Base-by-base conservation (phyloP, 2,888 invertebrate species). In the Folsomia candida region DNA sequence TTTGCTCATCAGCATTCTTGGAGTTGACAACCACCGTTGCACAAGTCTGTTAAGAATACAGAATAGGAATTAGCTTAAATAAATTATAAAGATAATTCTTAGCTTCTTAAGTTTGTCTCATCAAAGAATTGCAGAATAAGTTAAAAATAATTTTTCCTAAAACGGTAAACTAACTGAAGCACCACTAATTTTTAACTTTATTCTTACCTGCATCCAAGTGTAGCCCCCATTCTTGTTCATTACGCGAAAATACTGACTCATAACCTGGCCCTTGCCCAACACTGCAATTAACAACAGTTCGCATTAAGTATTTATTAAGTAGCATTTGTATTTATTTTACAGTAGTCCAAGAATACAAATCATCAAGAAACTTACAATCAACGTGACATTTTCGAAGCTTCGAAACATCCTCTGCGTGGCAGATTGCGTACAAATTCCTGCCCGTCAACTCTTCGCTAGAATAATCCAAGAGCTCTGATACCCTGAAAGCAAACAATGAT, bases 181-280 rank as follows among this genome's bases (percentile, higher is more conserved):
- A n/a, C n/a, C n/a, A n/a, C n/a, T n/a, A n/a, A n/a, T n/a, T n/a
- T n/a, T n/a, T n/a, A n/a, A n/a, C n/a, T n/a, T n/a, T n/a, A n/a
- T n/a, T n/a, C n/a, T n/a, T n/a, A n/a, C n/a, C n/a, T n/a, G n/a
- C n/a, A 97, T 85, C 97, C 97, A 97, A 67, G 95, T 94, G 85
- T 91, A 97, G 47, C 97, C 97, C 4, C 97, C 97, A 79, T 89
- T 91, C 83, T 96, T 96, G 86, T 96, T 97, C 91, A 97, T 94
- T 82, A 97, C 85, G 81, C 97, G 89, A 85, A 94, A 96, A 86
- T 97, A 97, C 84, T 94, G 94, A 20, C 96, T 96, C 83, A 97
- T 86, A 71, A 97, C 95, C 86, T 97, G 97, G 20, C 97, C 97
- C 84, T 97, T 97, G 85, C 92, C 90, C 82, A 97, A 91, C 85